A percentile compares a stretch with the other conserved stretches of the same genome.
Evolutionary conservation across 2,797 vertebrate species (phyloP).

Genomic region (Platalea minor): DNA sequence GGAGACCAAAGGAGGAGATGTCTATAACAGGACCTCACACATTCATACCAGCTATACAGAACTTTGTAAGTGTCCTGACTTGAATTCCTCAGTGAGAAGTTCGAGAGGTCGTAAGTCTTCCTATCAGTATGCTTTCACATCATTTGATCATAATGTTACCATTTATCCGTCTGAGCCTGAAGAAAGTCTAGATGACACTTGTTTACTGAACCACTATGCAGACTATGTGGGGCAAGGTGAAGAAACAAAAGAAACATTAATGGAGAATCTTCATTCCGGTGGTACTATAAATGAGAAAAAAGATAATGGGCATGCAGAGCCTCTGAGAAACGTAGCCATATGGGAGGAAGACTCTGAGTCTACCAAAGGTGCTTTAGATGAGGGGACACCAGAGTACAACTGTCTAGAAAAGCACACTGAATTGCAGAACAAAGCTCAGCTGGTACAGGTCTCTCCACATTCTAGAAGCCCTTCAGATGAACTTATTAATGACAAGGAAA

Average conservation of each 20-base stretch:
- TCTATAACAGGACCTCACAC: slow-evolving; percentile 2
- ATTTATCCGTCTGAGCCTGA: slow-evolving; percentile 57
- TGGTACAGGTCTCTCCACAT: slow-evolving; percentile 59
- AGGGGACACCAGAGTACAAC: slow-evolving; percentile 62
- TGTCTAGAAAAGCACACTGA: not conserved
- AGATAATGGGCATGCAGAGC: not conserved
- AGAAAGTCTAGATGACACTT: slow-evolving; percentile 43
- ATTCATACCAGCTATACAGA: slow-evolving; percentile 39
- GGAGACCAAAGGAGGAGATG: slow-evolving; percentile 44
- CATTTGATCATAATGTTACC: slow-evolving; percentile 13
- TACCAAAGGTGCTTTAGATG: slow-evolving; percentile 71
- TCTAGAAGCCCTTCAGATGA: slow-evolving; percentile 66
- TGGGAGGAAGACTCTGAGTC: slow-evolving; percentile 58
- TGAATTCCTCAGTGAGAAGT: slow-evolving; percentile 28
- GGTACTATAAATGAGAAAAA: not conserved
- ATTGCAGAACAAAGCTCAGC: slow-evolving; percentile 10
- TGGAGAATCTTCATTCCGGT: not conserved
- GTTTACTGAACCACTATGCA: slow-evolving; percentile 35
- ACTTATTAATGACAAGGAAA: slow-evolving; percentile 26
- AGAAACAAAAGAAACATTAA: not conserved
- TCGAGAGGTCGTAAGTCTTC: slow-evolving; percentile 30
- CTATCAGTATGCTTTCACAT: slow-evolving; percentile 20
- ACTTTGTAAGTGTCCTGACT: slow-evolving; percentile 48
- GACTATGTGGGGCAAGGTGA: not conserved
- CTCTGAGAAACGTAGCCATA: not conserved